phyloP scores from a whole-genome alignment of 1,140 invertebrate genomes.

The Drosophila chauvacae region DNA sequence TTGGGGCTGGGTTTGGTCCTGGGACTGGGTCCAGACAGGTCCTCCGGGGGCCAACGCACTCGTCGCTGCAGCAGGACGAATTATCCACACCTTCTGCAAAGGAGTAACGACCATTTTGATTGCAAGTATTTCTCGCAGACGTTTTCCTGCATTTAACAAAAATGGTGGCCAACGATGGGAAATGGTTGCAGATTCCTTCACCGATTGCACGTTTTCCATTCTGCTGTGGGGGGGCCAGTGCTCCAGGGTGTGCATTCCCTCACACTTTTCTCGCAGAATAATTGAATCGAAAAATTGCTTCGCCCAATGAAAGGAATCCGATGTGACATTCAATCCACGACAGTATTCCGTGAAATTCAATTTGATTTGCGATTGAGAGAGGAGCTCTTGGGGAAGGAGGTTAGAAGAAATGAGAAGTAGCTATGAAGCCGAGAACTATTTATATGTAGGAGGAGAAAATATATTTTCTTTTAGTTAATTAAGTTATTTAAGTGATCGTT shows the following conservation, averaged over 20 bases:
- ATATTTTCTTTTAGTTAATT: background rate
- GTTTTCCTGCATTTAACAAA: constrained; percentile 57
- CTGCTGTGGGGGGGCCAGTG: constrained; percentile 19
- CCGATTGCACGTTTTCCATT: constrained; percentile 64
- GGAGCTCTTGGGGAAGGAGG: background rate
- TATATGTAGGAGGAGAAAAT: background rate
- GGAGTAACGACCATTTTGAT: constrained; percentile 66
- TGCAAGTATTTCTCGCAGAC: constrained; percentile 69
- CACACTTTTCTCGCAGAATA: constrained; percentile 50
- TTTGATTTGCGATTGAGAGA: constrained; percentile 26
- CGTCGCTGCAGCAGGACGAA: constrained; percentile 53
- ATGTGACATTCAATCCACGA: constrained; percentile 27
- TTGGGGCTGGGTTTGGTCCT: background rate
- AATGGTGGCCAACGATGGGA: constrained; percentile 27
- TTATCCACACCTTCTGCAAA: constrained; percentile 71
- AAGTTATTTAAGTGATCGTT: background rate
- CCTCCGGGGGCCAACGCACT: constrained; percentile 70
- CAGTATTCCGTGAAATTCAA: constrained; percentile 29
- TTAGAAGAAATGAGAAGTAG: background rate
- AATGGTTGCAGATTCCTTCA: constrained; percentile 52
- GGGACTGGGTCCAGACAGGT: constrained; percentile 27
- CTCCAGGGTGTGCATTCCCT: constrained; percentile 41
- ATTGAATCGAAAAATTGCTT: constrained; percentile 75
- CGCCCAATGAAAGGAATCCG: constrained; percentile 42
- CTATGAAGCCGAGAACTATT: background rate